Percentiles rank a stretch among this genome's conserved stretches.
These are phyloP conservation scores for Bradypodion ventrale DNA, from an alignment of 2,797 vertebrate species.

Conservation along the genomic window DNA sequence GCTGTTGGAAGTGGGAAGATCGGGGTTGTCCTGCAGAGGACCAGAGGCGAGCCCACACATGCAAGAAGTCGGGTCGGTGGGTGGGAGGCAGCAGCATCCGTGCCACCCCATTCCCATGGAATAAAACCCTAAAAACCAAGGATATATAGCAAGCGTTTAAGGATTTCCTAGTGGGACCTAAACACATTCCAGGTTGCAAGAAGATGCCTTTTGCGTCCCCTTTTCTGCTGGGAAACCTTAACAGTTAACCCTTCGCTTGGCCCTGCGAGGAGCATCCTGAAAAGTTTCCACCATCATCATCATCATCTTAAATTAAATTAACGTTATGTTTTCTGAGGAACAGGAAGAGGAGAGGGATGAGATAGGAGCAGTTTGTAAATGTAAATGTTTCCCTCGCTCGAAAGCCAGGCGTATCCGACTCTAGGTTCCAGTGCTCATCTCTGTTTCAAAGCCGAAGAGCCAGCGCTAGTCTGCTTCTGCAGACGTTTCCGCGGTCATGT, in stretches of 20 bases:
- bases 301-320: not conserved
- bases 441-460: too few relatives aligned
- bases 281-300: not conserved
- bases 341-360: constrained; percentile 25
- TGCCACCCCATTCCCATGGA: not conserved
- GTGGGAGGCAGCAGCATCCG: too few relatives aligned
- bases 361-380: not conserved
- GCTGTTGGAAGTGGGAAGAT: not conserved
- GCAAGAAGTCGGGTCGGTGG: too few relatives aligned
- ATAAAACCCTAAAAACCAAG: too few relatives aligned
- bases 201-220: not conserved
- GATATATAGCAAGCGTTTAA: not conserved
- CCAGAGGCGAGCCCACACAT: too few relatives aligned
- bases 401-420: too few relatives aligned
- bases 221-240: not conserved
- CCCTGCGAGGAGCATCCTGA: not conserved
- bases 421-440: too few relatives aligned
- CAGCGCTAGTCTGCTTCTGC: too few relatives aligned
- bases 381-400: too few relatives aligned
- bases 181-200: not conserved
- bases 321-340: not conserved
- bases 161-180: not conserved
- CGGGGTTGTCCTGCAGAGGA: not conserved
- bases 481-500: too few relatives aligned
- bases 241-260: not conserved